Percentiles rank a stretch among this genome's conserved stretches.
Evolutionary conservation across 2,113 vertebrate species (phyloP).

Genomic region (Haemorhous mexicanus): DNA sequence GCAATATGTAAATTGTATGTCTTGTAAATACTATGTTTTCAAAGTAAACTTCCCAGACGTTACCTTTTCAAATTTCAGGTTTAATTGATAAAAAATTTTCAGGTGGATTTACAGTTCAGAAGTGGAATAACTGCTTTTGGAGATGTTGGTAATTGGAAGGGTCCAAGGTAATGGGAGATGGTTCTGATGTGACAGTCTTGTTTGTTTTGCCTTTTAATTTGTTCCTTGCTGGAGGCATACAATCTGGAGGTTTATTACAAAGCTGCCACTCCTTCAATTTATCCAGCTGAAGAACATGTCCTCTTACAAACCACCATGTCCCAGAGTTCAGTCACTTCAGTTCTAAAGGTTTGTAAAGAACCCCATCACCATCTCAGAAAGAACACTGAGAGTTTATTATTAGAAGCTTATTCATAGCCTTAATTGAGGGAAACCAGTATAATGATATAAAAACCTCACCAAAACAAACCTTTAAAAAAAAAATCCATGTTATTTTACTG

Average conservation of each 20-base stretch:
- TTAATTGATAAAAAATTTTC: neutral
- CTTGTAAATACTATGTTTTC: neutral
- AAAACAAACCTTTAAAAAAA: neutral
- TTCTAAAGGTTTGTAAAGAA: neutral
- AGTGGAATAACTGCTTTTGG: neutral
- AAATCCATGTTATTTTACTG: neutral
- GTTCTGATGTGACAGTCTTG: neutral
- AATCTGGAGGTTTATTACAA: neutral
- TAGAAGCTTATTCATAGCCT: neutral
- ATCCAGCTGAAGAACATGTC: neutral
- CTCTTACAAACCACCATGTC: neutral
- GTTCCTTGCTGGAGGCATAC: neutral
- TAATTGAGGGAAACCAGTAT: neutral
- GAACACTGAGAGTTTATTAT: neutral
- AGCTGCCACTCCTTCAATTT: constrained; percentile 38
- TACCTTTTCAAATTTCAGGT: neutral
- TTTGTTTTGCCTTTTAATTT: constrained; percentile 36
- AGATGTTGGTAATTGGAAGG: neutral
- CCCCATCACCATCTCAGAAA: neutral
- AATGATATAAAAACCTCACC: neutral
- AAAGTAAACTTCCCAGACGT: neutral
- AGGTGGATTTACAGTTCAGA: neutral
- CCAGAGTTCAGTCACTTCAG: neutral
- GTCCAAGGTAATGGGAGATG: neutral
- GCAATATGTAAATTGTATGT: neutral